These are phyloP conservation scores for Platyrinchus mystaceus DNA, from an alignment of 2,797 vertebrate species.

Conservation along the genomic window DNA sequence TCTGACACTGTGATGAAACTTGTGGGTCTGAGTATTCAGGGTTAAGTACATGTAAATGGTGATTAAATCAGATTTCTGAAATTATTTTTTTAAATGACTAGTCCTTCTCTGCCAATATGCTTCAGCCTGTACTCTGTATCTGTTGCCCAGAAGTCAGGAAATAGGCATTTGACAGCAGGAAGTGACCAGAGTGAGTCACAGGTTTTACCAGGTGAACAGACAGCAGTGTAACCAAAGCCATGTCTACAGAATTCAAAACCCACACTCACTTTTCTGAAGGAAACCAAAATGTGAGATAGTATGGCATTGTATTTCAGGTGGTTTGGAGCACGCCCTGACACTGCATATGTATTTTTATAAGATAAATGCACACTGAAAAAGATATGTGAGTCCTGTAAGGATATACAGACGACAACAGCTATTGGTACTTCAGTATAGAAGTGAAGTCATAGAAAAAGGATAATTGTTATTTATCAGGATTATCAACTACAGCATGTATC, in stretches of 20 bases:
- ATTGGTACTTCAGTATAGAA: not conserved
- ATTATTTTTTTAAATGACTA: not conserved
- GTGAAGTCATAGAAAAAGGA: not conserved
- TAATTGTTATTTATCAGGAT: not conserved
- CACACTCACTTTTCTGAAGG: not conserved
- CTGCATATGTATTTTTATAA: fast-evolving
- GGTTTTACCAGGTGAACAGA: not conserved
- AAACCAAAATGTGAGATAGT: not conserved
- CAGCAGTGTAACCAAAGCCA: not conserved
- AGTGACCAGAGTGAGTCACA: not conserved
- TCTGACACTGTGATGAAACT: not conserved
- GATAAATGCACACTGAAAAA: not conserved
- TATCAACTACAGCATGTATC: not conserved
- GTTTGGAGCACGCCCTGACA: not conserved
- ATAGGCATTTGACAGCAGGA: not conserved
- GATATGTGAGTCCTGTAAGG: not conserved
- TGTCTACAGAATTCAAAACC: not conserved
- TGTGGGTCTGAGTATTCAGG: not conserved
- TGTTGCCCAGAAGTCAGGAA: not conserved
- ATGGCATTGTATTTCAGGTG: not conserved
- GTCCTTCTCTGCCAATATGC: not conserved
- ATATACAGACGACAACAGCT: not conserved
- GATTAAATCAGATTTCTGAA: not conserved
- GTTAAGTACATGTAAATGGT: fast-evolving
- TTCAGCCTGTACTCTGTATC: not conserved